These are phyloP conservation scores for Pachliopta kotzebuea DNA, from an alignment of 2,888 invertebrate genomes.

Conservation along the genomic window DNA sequence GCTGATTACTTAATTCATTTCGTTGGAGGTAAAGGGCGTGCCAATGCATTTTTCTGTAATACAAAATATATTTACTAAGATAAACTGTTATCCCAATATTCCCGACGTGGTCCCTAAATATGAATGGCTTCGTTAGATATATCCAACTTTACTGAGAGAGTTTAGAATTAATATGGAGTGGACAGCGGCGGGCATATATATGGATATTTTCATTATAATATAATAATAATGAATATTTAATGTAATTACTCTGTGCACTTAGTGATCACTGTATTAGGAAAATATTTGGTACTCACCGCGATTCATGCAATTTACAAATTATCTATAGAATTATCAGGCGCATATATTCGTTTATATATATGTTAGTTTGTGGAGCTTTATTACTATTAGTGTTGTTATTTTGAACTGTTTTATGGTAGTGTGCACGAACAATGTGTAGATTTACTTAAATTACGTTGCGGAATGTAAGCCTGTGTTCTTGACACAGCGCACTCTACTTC, in stretches of 20 bases:
- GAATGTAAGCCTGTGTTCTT: slow-evolving; percentile 51
- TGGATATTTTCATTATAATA: slow-evolving; percentile 3
- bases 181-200: slow-evolving; percentile 6
- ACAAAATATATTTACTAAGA: slow-evolving; percentile 7
- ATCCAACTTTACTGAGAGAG: neutral
- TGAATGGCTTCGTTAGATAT: no score
- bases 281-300: slow-evolving; percentile 16
- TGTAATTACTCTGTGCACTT: slow-evolving; percentile 20
- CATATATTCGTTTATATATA: slow-evolving; percentile 8
- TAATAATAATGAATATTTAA: slow-evolving; percentile 5
- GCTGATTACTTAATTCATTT: slow-evolving; percentile 16
- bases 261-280: slow-evolving; percentile 12
- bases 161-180: neutral
- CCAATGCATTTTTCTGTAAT: slow-evolving; percentile 21
- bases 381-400: slow-evolving; percentile 45
- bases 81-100: slow-evolving; percentile 2
- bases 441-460: slow-evolving; percentile 43
- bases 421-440: slow-evolving; percentile 34
- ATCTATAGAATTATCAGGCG: neutral
- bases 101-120: neutral
- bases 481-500: slow-evolving; percentile 46
- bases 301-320: slow-evolving; percentile 1
- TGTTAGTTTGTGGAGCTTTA: slow-evolving; percentile 13
- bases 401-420: slow-evolving; percentile 28
- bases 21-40: slow-evolving; percentile 20